These are phyloP conservation scores for Erpornis zantholeuca DNA, from an alignment of 2,113 vertebrate genomes.

Conservation along the genomic window DNA sequence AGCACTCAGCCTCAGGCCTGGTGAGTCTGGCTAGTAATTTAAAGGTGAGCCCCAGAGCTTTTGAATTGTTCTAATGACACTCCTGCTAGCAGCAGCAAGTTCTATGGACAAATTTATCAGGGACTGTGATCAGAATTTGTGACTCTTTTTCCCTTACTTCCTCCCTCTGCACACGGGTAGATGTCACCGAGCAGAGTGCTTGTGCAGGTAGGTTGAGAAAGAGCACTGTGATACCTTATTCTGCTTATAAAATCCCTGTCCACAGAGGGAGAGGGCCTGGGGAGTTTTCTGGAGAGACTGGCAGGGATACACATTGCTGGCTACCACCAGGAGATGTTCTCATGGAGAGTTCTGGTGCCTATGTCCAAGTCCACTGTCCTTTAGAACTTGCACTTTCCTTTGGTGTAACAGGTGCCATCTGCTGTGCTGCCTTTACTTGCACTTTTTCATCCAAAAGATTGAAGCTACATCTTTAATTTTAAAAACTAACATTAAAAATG, in stretches of 20 bases:
- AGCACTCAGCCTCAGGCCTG: neutral
- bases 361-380: neutral
- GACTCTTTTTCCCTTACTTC: neutral
- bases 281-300: neutral
- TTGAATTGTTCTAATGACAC: neutral
- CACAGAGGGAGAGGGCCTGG: neutral
- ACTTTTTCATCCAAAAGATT: neutral
- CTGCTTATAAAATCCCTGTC: rapidly evolving
- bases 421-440: neutral
- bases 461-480: neutral
- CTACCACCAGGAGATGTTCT: neutral
- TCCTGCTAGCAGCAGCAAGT: neutral
- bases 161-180: rapidly evolving
- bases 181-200: neutral
- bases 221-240: neutral
- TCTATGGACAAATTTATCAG: neutral
- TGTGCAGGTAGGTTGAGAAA: neutral
- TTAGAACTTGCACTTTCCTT: neutral
- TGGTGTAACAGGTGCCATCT: neutral
- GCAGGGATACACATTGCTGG: neutral
- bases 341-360: neutral
- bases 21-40: neutral
- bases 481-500: neutral
- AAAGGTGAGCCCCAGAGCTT: neutral
- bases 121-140: neutral